Conservation (phyloP, 2,797 vertebrate genomes). For the Balearica regulorum region DNA sequence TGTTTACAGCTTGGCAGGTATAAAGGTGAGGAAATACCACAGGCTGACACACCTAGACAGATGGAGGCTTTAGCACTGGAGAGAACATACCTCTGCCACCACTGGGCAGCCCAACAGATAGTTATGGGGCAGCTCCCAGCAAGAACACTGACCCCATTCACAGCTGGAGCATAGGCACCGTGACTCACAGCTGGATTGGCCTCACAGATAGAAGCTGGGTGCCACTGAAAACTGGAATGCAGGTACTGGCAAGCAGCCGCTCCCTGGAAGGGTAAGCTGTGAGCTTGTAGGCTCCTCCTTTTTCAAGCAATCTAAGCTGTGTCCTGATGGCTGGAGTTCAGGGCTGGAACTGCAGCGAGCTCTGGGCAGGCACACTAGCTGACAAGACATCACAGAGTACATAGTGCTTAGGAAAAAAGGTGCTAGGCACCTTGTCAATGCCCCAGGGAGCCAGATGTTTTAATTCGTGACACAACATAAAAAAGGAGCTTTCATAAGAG, state of each 20-base stretch:
- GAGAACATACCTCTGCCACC: not conserved
- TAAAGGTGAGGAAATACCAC: constrained; percentile 53
- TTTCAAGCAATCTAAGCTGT: not conserved
- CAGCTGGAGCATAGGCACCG: not conserved
- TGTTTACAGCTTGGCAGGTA: constrained; percentile 17
- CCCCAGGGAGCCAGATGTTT: constrained; percentile 35
- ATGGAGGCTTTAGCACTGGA: not conserved
- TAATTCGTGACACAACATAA: constrained; percentile 36
- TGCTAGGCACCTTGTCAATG: constrained; percentile 33
- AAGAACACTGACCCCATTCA: constrained; percentile 46
- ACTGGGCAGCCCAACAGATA: constrained; percentile 2
- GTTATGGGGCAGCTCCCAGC: constrained; percentile 3
- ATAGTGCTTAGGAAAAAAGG: not conserved
- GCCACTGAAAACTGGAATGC: constrained; percentile 41
- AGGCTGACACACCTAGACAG: constrained; percentile 31
- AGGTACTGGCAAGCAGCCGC: constrained; percentile 38
- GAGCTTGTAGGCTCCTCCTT: not conserved
- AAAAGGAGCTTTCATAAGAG: constrained; percentile 48
- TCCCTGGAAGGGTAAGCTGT: not conserved
- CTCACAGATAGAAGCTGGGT: constrained; percentile 33
- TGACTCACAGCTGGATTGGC: constrained; percentile 6
- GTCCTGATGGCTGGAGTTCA: constrained; percentile 20
- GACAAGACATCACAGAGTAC: not conserved
- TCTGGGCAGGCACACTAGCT: not conserved
- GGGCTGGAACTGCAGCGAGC: not conserved